A percentile compares a stretch with the other conserved stretches of the same genome.
Evolutionary conservation across 35 echinoderm and acorn worm genomes (phyloP).

Genomic region (Heliocidaris erythrogramma): DNA sequence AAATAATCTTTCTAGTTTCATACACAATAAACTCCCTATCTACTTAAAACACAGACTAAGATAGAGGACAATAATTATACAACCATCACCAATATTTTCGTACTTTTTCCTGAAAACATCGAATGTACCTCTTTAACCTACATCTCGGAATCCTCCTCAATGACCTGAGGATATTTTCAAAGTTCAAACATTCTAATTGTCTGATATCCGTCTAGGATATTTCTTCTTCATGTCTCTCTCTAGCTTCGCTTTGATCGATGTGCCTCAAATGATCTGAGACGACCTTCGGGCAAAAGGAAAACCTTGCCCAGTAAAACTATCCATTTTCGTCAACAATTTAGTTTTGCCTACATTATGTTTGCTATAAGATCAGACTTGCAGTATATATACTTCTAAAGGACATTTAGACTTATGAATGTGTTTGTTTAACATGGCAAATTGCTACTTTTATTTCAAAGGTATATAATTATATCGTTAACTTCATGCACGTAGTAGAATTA

Average conservation of each 20-base stretch:
- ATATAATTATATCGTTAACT: not conserved
- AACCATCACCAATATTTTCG: not conserved
- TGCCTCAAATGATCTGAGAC: not conserved
- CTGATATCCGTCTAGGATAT: not conserved
- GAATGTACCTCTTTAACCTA: not conserved
- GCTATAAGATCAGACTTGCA: not conserved
- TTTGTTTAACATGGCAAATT: not conserved
- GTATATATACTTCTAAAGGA: not conserved
- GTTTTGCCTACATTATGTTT: not conserved
- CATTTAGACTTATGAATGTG: not conserved
- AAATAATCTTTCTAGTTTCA: no score
- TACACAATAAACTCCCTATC: no score
- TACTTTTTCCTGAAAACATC: not conserved
- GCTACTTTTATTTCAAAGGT: not conserved
- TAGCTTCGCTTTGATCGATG: not conserved
- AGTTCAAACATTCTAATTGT: slow-evolving; percentile 12
- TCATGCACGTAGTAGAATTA: not conserved
- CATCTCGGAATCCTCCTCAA: not conserved
- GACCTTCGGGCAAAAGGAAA: not conserved
- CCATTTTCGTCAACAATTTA: not conserved
- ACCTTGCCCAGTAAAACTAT: not conserved
- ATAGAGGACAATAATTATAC: no score
- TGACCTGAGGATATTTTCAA: not conserved
- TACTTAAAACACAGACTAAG: no score
- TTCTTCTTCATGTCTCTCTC: not conserved